Base-by-base conservation (phyloP, 1,140 invertebrate genomes). In the Drosophila orosa region DNA sequence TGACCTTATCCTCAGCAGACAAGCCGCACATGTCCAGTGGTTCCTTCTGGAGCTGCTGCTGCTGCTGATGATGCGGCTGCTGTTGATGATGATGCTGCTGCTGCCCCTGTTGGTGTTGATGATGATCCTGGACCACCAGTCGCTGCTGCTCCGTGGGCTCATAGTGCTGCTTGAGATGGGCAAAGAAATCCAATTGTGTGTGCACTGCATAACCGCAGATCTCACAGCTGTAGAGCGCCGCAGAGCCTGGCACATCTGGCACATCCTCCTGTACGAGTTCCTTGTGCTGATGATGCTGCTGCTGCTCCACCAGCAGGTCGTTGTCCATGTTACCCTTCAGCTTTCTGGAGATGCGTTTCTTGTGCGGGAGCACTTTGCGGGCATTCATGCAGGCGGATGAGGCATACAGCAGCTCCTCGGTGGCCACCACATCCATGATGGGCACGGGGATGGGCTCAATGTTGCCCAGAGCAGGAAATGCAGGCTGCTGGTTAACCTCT, bases 161-260 rank as follows among this genome's bases (percentile, higher is more conserved):
- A 92, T 96, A 96, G 87, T 96, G 96, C 42, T 92, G 90, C 92
- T 96, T 96, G 4, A 96, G 92, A 90, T 96, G 96, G 75, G 95
- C 95, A 90, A 96, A 96, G 83, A 96, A 96, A 61, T 94, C 94
- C 22, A 96, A 87, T 79, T 96, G 96, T 67, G 94, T 94, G 35
- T 91, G 92, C 84, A 95, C 95, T 25, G 92, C 93, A 68, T 93
- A 93, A 27, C 92, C 93, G 82, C 96, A 96, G 7, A 96, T 91
- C 91, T 96, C 95, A 85, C 96, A 96, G 56, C 93, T 93, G 74
- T 95, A 96, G 10, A 80, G 66, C 8, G 82, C 37, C 1, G 67
- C 5, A 9, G 50, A 54, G 19, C 29, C 31, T 0, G 69, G n/a
- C 1, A 63, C 24, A 44, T 44, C 42, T 0, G 42, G 42, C 22